Evolutionary conservation across 2,113 vertebrate genomes (phyloP).

Genomic region (Dasyornis broadbenti): DNA sequence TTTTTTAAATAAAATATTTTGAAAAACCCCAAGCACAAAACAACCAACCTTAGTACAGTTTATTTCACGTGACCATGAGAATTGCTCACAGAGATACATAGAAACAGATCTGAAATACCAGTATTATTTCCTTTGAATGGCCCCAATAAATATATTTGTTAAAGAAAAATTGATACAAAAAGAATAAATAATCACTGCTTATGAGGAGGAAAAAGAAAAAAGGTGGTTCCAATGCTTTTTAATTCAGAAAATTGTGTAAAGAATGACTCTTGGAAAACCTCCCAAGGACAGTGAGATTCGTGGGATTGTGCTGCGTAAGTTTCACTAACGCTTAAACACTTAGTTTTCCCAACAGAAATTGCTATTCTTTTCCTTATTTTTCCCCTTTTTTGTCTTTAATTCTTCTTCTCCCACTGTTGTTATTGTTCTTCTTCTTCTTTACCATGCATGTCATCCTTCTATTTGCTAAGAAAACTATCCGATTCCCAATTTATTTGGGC

Average conservation of each 20-base stretch:
- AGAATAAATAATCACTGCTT: background rate
- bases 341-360: background rate
- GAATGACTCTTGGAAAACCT: background rate
- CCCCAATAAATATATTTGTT: background rate
- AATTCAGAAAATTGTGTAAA: background rate
- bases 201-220: background rate
- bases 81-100: background rate
- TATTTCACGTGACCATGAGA: background rate
- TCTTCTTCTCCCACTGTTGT: background rate
- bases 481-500: background rate
- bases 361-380: background rate
- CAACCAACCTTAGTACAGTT: background rate
- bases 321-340: background rate
- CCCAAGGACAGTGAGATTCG: background rate
- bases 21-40: background rate
- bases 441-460: background rate
- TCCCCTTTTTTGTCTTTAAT: background rate
- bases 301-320: background rate
- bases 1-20: background rate
- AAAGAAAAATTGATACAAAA: background rate
- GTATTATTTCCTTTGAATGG: background rate
- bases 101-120: background rate
- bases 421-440: background rate
- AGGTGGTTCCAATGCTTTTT: background rate
- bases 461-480: background rate